phyloP scores from a whole-genome alignment of 2,113 vertebrate genomes.

The Actenoides hombroni region DNA sequence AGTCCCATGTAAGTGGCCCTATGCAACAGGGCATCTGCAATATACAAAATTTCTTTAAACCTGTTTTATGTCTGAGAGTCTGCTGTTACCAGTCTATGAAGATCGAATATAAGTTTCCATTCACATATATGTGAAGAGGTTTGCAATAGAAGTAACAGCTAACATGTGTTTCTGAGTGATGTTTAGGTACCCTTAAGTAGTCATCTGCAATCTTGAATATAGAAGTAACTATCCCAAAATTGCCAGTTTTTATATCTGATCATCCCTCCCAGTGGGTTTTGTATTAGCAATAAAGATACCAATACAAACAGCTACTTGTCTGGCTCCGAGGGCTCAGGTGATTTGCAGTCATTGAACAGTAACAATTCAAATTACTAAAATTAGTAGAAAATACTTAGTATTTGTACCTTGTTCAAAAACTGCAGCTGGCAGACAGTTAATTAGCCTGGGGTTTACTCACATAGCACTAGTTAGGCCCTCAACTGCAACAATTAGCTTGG shows the following conservation, averaged over 20 bases:
- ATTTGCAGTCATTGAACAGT: background rate
- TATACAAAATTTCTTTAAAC: background rate
- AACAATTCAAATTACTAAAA: constrained; percentile 13
- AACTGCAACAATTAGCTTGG: background rate
- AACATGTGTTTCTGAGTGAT: background rate
- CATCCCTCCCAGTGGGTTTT: background rate
- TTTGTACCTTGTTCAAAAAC: background rate
- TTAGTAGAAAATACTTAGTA: background rate
- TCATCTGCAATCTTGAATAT: background rate
- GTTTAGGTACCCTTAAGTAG: background rate
- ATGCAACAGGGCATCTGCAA: background rate
- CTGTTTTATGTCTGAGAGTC: background rate
- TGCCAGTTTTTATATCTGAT: background rate
- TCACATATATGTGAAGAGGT: background rate
- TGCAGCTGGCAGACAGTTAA: constrained; percentile 13
- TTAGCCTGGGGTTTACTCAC: background rate
- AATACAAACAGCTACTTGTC: background rate
- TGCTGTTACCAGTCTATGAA: background rate
- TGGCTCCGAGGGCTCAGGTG: background rate
- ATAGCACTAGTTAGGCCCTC: background rate
- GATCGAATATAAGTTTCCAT: background rate
- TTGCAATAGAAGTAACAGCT: background rate
- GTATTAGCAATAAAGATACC: background rate
- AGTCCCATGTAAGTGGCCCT: background rate
- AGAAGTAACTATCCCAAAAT: background rate